phyloP scores from a whole-genome alignment of 2,888 invertebrate genomes.

The Tipula helvola region DNA sequence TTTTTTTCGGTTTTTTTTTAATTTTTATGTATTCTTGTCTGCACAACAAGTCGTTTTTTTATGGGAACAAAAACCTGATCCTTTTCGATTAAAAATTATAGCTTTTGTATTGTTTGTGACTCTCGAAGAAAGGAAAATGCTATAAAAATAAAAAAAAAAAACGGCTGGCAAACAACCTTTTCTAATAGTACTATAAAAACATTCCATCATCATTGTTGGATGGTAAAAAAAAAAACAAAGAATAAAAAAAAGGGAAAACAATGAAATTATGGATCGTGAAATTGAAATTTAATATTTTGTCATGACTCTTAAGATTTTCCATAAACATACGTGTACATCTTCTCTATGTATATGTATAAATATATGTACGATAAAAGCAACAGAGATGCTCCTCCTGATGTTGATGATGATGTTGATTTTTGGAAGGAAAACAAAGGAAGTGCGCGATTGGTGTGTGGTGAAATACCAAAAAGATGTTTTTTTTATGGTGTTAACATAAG shows the following conservation, averaged over 20 bases:
- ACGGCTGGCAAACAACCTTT: not conserved
- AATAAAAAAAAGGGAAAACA: not conserved
- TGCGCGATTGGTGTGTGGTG: not conserved
- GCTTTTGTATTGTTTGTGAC: not conserved
- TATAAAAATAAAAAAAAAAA: not conserved
- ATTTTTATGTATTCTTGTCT: not conserved
- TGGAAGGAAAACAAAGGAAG: not conserved
- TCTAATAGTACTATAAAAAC: not conserved
- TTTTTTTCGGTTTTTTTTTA: not conserved
- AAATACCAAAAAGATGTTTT: not conserved
- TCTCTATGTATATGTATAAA: not conserved
- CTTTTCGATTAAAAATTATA: not conserved
- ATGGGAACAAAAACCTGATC: not conserved
- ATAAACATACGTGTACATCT: not conserved
- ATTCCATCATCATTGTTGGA: not conserved
- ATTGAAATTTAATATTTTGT: conserved; percentile 8
- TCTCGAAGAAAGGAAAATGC: not conserved
- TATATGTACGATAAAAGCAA: not conserved
- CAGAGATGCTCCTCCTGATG: not conserved
- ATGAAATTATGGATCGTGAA: conserved; percentile 4
- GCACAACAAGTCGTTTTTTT: not conserved
- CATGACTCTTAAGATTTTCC: not conserved
- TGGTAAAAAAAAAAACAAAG: not conserved
- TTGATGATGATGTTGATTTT: not conserved
- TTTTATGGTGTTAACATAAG: not conserved